phyloP scores from a whole-genome alignment of 2,797 vertebrate species.

The Sebastes umbrosus region DNA sequence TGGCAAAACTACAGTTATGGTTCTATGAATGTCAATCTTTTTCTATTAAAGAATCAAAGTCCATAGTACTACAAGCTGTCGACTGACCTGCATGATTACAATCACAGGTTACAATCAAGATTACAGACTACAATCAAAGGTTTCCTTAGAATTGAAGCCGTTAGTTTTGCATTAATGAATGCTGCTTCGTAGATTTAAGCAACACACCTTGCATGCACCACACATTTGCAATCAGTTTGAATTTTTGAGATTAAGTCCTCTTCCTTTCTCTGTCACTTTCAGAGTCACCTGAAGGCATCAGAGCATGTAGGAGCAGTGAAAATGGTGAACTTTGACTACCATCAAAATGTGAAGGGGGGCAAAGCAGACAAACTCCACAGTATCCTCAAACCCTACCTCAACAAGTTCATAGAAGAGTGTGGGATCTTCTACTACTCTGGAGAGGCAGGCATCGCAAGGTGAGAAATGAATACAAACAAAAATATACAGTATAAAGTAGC shows the following conservation, averaged over 20 bases:
- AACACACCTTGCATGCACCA: background rate
- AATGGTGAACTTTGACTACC: conserved; percentile 99
- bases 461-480: conserved; percentile 21
- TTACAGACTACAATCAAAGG: background rate
- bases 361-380: conserved; percentile 93
- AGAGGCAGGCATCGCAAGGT: conserved; percentile 91
- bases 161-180: background rate
- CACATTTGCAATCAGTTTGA: background rate
- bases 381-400: conserved; percentile 91
- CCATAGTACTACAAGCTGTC: background rate
- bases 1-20: background rate
- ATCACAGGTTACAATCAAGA: too few species aligned
- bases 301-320: conserved; percentile 89
- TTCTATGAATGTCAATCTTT: background rate
- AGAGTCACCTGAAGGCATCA: conserved; percentile 98
- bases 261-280: conserved; percentile 1
- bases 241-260: background rate
- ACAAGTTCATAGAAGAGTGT: conserved; percentile 90
- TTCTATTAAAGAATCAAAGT: background rate
- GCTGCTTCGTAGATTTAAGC: background rate
- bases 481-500: background rate
- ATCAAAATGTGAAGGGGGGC: conserved; percentile 97
- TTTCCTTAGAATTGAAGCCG: background rate
- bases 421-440: conserved; percentile 92
- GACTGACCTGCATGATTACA: background rate